Conservation (phyloP, 2,797 vertebrate species). For the Lindbergichthys nudifrons region DNA sequence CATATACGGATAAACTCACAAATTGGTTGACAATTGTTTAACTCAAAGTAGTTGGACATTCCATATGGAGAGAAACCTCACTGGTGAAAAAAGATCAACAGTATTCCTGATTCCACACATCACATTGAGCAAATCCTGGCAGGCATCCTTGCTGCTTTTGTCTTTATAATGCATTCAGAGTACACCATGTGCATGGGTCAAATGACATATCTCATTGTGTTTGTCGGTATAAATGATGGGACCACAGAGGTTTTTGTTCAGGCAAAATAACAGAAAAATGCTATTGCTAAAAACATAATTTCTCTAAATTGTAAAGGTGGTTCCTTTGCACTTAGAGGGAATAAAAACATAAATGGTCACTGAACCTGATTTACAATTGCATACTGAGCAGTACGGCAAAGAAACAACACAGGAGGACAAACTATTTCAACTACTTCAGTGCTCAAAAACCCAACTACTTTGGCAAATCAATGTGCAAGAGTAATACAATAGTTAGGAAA, state of each 20-base stretch:
- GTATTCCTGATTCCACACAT: background rate
- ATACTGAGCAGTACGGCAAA: slow-evolving; percentile 8
- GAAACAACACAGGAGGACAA: slow-evolving; percentile 2
- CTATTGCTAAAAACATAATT: background rate
- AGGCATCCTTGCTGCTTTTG: background rate
- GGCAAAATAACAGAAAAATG: background rate
- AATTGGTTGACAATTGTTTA: no score
- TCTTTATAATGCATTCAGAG: background rate
- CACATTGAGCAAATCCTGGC: background rate
- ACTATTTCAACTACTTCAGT: background rate
- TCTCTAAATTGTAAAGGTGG: background rate
- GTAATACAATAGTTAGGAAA: no score
- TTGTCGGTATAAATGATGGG: background rate
- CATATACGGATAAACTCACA: no score
- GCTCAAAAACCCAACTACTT: background rate
- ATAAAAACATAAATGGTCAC: background rate
- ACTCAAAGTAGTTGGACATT: background rate
- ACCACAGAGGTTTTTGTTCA: background rate
- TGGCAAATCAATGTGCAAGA: background rate
- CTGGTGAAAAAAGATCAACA: background rate
- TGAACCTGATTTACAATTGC: background rate
- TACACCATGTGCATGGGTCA: background rate
- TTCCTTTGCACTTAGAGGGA: background rate
- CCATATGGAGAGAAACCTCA: background rate
- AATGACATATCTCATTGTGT: background rate